A percentile compares a stretch with the other conserved stretches of the same genome.
Evolutionary conservation across 2,113 vertebrate genomes (phyloP).

Genomic region (Apeltes quadracus): DNA sequence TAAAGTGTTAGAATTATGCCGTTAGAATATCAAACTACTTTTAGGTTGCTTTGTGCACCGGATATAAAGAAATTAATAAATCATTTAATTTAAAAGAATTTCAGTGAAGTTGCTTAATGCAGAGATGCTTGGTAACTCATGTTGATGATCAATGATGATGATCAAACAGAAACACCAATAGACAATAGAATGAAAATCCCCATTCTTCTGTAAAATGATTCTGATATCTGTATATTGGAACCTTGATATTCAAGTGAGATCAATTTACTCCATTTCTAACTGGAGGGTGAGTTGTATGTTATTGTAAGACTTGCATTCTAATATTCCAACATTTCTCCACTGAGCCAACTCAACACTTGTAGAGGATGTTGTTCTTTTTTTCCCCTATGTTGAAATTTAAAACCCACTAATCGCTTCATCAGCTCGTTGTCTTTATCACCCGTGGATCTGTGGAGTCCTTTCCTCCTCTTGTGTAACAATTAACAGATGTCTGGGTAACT

Average conservation of each 20-base stretch:
- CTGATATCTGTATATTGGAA: background rate
- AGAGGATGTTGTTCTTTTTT: background rate
- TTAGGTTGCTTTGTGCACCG: background rate
- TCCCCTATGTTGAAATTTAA: background rate
- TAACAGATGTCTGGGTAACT: slow-evolving; percentile 59
- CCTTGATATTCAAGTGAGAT: background rate
- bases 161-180: background rate
- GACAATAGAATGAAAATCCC: background rate
- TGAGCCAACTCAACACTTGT: background rate
- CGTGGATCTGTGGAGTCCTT: background rate
- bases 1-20: background rate
- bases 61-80: background rate
- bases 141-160: background rate
- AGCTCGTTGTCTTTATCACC: background rate
- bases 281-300: background rate
- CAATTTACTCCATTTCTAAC: background rate
- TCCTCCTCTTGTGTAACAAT: slow-evolving; percentile 25
- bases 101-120: no score
- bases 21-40: background rate
- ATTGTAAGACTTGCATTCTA: background rate
- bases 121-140: background rate
- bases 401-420: background rate
- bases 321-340: background rate
- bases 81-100: no score
- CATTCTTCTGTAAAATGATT: background rate